phyloP scores from a whole-genome alignment of 1,140 invertebrate genomes.

The Bombus balteatus region DNA sequence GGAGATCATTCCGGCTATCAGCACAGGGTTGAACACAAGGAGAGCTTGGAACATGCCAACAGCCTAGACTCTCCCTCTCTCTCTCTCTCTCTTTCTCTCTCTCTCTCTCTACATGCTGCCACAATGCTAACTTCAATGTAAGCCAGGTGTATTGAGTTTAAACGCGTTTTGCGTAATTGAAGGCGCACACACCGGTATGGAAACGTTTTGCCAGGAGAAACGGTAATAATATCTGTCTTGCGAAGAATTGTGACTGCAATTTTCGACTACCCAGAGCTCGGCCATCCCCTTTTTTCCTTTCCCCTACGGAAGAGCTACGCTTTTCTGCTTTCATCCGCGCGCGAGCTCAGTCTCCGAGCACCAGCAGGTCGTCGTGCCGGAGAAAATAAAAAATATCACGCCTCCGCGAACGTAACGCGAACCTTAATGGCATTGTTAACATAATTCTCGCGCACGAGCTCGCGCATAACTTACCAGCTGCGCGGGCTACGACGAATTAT shows the following conservation, averaged over 20 bases:
- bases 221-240: slow-evolving; percentile 79
- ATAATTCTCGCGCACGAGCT: slow-evolving; percentile 68
- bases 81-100: background rate
- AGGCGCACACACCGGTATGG: slow-evolving; percentile 62
- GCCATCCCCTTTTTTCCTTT: slow-evolving; percentile 6
- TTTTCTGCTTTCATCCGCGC: slow-evolving; percentile 40
- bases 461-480: slow-evolving; percentile 60
- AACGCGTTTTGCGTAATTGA: slow-evolving; percentile 78
- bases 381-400: slow-evolving; percentile 62
- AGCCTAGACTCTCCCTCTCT: too few species aligned
- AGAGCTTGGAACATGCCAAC: background rate
- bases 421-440: slow-evolving; percentile 76
- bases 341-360: background rate
- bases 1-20: slow-evolving; percentile 59
- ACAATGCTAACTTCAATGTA: slow-evolving; percentile 5
- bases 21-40: background rate
- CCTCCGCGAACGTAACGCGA: slow-evolving; percentile 57
- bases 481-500: slow-evolving; percentile 62
- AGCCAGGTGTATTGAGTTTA: slow-evolving; percentile 72
- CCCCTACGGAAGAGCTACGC: background rate
- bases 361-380: background rate
- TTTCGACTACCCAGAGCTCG: slow-evolving; percentile 68
- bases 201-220: slow-evolving; percentile 61
- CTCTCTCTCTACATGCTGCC: background rate
- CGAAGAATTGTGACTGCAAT: slow-evolving; percentile 79